Conservation (phyloP, 1,140 invertebrate species). For the Drosophila tsacasi region DNA sequence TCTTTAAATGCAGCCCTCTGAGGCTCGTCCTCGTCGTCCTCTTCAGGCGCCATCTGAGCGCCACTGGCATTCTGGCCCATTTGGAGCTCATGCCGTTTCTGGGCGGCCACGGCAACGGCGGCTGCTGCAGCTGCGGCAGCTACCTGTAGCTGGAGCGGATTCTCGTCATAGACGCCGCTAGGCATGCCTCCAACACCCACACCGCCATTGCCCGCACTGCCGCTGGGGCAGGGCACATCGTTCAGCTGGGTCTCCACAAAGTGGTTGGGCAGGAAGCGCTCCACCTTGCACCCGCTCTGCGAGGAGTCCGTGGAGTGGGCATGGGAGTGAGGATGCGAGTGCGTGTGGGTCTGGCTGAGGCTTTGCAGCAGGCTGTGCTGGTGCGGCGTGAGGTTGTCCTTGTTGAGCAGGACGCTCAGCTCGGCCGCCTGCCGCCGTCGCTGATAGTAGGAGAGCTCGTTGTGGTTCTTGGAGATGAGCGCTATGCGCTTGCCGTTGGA, state of each 20-base stretch:
- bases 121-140: constrained; percentile 64
- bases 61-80: constrained; percentile 26
- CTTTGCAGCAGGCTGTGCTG: constrained; percentile 74
- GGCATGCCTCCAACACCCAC: constrained; percentile 8
- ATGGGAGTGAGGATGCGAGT: constrained; percentile 48
- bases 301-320: constrained; percentile 81
- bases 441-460: constrained; percentile 82
- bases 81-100: constrained; percentile 60
- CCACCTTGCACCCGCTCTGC: constrained; percentile 78
- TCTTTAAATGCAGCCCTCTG: constrained; percentile 49
- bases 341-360: constrained; percentile 64
- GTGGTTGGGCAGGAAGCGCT: constrained; percentile 81
- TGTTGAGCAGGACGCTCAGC: constrained; percentile 70
- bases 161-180: constrained; percentile 57
- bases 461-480: constrained; percentile 75
- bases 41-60: constrained; percentile 19
- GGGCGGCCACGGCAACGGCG: constrained; percentile 61
- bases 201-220: constrained; percentile 12
- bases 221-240: constrained; percentile 41
- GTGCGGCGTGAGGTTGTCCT: constrained; percentile 74
- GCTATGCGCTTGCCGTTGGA: constrained; percentile 80
- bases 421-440: constrained; percentile 76
- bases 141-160: constrained; percentile 64
- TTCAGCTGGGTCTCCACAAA: constrained; percentile 79
- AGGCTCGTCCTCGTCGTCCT: constrained; percentile 43